Evolutionary conservation across 2,888 invertebrate species (phyloP).

Genomic region (Idaea aversata): DNA sequence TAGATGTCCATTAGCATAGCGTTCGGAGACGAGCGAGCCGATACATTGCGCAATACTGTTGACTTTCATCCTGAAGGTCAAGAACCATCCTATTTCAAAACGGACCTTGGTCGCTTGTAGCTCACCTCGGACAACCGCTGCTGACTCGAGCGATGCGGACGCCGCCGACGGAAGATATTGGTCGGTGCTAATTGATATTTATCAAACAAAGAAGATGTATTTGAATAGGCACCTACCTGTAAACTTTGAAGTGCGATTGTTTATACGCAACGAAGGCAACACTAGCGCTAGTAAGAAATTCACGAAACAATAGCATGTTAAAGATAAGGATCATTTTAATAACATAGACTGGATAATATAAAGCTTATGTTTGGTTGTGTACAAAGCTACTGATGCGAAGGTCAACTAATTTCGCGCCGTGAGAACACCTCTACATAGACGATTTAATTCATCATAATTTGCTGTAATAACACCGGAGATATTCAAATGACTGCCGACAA

Average conservation of each 20-base stretch:
- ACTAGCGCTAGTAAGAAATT: constrained; percentile 27
- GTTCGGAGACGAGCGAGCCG: constrained; percentile 59
- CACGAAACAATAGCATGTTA: constrained; percentile 37
- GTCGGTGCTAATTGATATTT: constrained; percentile 63
- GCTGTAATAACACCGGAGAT: constrained; percentile 73
- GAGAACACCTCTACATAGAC: constrained; percentile 70
- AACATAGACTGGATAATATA: constrained; percentile 32
- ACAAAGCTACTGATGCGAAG: constrained; percentile 62
- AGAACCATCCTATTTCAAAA: constrained; percentile 80
- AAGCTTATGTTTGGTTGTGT: constrained; percentile 43
- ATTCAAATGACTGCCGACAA: constrained; percentile 78
- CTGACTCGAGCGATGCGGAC: constrained; percentile 44
- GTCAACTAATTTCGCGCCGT: constrained; percentile 72
- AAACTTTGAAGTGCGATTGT: constrained; percentile 40
- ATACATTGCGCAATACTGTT: constrained; percentile 74
- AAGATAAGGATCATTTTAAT: constrained; percentile 38
- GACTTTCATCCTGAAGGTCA: constrained; percentile 81
- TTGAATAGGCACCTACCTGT: constrained; percentile 34
- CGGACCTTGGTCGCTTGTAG: constrained; percentile 74
- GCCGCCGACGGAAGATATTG: constrained; percentile 57
- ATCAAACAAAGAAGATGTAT: constrained; percentile 55
- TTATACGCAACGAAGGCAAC: constrained; percentile 32
- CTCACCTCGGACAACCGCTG: constrained; percentile 55
- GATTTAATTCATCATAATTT: constrained; percentile 77
- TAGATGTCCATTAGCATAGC: constrained; percentile 74